A percentile compares a stretch with the other conserved stretches of the same genome.
phyloP scores from a whole-genome alignment of 2,797 vertebrate genomes.

The Crax fasciolata region DNA sequence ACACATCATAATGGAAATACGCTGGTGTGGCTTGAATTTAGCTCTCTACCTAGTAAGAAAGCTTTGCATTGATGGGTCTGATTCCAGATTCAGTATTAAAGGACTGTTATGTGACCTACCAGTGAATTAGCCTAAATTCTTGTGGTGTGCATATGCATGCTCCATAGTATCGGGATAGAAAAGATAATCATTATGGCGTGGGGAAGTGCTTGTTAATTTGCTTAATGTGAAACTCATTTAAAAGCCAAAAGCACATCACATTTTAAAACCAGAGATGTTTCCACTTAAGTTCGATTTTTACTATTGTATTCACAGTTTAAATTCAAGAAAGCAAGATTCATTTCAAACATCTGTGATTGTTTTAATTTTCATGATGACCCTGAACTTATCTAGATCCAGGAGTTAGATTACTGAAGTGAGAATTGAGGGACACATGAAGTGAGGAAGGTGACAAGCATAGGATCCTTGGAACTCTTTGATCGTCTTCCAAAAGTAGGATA shows the following conservation, averaged over 20 bases:
- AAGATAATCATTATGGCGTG: not conserved
- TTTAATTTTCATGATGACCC: not conserved
- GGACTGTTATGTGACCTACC: not conserved
- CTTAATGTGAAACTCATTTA: not conserved
- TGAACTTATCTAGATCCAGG: not conserved
- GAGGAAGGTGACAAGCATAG: not conserved
- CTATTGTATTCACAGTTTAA: not conserved
- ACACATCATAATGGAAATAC: not conserved
- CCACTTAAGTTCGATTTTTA: not conserved
- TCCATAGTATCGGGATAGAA: not conserved
- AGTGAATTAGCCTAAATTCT: not conserved
- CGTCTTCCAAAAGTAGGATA: not conserved
- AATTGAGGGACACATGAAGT: not conserved
- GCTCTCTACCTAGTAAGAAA: not conserved
- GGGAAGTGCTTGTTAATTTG: not conserved
- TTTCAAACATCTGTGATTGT: not conserved
- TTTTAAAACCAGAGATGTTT: not conserved
- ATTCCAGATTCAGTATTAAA: not conserved
- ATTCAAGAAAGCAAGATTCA: not conserved
- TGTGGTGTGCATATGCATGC: rapidly evolving
- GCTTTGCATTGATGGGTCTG: not conserved
- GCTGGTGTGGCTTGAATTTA: not conserved
- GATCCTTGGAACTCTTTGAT: not conserved
- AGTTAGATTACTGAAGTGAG: not conserved
- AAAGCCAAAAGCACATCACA: not conserved